These are phyloP conservation scores for Nomada fabriciana DNA, from an alignment of 2,888 invertebrate species.

Conservation along the genomic window DNA sequence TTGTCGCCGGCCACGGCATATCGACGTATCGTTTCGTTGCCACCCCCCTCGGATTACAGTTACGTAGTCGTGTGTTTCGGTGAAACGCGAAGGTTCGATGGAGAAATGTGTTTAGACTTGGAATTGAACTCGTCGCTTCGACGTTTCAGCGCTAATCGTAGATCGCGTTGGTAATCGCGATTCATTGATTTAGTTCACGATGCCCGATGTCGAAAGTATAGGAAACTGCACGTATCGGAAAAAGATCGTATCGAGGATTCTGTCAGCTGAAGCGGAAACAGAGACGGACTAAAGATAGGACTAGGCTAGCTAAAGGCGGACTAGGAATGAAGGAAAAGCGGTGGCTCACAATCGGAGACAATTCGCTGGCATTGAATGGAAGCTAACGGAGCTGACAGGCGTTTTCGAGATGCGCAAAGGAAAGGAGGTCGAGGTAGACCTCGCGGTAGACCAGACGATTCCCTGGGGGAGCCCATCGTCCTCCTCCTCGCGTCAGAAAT, in stretches of 20 bases:
- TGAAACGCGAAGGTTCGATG: no score
- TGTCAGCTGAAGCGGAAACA: constrained; percentile 12
- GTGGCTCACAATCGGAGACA: neutral
- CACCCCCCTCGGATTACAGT: neutral
- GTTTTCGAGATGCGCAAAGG: constrained; percentile 43
- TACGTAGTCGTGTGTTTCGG: neutral
- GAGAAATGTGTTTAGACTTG: neutral
- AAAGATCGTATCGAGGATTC: neutral
- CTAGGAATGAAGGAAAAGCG: no score
- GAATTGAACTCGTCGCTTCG: no score
- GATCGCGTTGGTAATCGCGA: neutral
- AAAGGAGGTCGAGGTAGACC: constrained; percentile 49
- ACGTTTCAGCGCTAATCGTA: neutral
- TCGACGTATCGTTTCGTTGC: constrained; percentile 15
- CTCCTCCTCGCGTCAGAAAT: neutral
- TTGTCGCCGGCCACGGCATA: neutral
- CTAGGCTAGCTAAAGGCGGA: no score
- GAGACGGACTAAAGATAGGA: neutral
- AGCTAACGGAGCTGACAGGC: constrained; percentile 45
- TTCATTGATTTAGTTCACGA: constrained; percentile 15
- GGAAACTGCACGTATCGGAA: no score
- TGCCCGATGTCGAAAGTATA: neutral
- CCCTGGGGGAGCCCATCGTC: neutral
- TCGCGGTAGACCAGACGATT: neutral
- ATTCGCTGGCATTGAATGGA: constrained; percentile 16